Evolutionary conservation across 2,888 invertebrate genomes (phyloP), one percentile per base, ranked within the genome.

Genomic region (Catonia carolina): DNA sequence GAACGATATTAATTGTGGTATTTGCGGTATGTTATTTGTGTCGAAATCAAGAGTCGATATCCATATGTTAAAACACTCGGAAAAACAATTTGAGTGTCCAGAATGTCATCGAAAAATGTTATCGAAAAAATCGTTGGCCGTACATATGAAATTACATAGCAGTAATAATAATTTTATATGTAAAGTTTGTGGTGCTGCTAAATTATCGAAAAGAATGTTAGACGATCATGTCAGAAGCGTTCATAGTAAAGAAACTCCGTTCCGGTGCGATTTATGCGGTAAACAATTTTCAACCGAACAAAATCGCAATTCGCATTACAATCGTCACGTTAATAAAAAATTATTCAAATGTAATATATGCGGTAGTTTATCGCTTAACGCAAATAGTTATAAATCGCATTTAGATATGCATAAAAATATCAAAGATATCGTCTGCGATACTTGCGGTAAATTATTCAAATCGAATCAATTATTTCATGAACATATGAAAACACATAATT

Each of bases 161-260:
- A 18, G 14, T n/a, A n/a, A 18, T 5, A 15, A 45, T 45, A 20
- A 22, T 12, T 45, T 23, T n/a, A 14, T 45, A 7, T 52, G 52
- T 31, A 17, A 52, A 10, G 6, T 52, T 37, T 52, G 52, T 15
- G 52, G 52, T 27, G 39, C 15, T 22, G 37, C 10, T 15, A 52
- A 37, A 15, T 27, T 22, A 5, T 52, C 52, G 3, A 37, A 39
- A 27, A 52, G 17, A 23, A 52, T 41, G 22, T 23, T 52, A 18
- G 20, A 27, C 14, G 23, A 31, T 10, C 55, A 55, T 12, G 20
- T 41, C n/a, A 48, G 55, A 6, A 6, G 27, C 8, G 17, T 41
- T 27, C 55, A 55, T 33, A 50, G 39, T 7, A 31, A 33, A 35
- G 55, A 50, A 31, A 49, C 37, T 10, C 55, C 50, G 12, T 55